A percentile compares a stretch with the other conserved stretches of the same genome.
phyloP scores from a whole-genome alignment of 2,113 vertebrate genomes.

The Microcebus murinus region DNA sequence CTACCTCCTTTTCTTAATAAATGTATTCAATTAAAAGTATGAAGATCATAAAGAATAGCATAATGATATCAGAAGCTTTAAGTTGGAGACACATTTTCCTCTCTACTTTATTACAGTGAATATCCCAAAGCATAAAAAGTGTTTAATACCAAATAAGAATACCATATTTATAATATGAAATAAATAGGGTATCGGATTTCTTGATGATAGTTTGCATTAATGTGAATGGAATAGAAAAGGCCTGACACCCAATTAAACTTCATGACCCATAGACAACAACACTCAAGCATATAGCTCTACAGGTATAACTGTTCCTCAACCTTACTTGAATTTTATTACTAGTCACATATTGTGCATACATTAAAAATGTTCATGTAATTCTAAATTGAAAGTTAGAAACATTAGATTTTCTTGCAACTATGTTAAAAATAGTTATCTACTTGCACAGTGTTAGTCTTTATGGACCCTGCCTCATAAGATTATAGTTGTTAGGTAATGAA shows the following conservation, averaged over 20 bases:
- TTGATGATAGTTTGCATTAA: not conserved
- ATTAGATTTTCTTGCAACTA: not conserved
- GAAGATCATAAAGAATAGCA: not conserved
- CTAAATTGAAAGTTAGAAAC: not conserved
- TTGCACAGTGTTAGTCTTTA: not conserved
- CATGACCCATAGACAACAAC: not conserved
- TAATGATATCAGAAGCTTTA: not conserved
- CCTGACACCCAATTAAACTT: not conserved
- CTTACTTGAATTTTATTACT: not conserved
- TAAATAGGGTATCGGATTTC: not conserved
- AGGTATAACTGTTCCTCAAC: not conserved
- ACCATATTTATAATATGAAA: not conserved
- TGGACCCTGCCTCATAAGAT: not conserved
- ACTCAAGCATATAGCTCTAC: not conserved
- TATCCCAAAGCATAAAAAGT: not conserved
- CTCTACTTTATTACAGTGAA: not conserved
- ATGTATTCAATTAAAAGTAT: not conserved
- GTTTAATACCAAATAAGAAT: not conserved
- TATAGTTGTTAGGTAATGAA: not conserved
- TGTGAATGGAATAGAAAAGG: constrained; percentile 2
- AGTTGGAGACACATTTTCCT: not conserved
- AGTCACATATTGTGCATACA: not conserved
- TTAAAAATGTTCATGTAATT: not conserved
- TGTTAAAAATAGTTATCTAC: not conserved
- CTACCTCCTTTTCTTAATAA: not conserved